These are phyloP conservation scores for Mungos mungo DNA, from an alignment of 2,113 vertebrate species.

Conservation along the genomic window DNA sequence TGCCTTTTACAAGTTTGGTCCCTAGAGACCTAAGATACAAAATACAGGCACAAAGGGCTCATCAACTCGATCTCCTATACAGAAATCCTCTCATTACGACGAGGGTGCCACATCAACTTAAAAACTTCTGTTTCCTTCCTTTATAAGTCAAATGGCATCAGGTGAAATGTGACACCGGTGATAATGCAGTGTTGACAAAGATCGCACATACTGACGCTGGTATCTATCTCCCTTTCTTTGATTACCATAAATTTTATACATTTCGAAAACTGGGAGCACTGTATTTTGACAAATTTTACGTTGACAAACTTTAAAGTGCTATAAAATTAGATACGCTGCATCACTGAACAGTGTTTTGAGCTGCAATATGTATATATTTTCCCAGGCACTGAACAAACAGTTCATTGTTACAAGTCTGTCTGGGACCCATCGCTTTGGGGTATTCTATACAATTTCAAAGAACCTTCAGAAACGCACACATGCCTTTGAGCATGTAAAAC, in stretches of 20 bases:
- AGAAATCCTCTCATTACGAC: slow-evolving; percentile 31
- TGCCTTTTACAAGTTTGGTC: background rate
- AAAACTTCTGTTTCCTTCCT: slow-evolving; percentile 57
- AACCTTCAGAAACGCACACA: background rate
- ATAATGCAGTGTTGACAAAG: slow-evolving; percentile 42
- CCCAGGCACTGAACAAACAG: background rate
- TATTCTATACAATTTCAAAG: slow-evolving; percentile 3
- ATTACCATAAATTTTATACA: slow-evolving; percentile 26
- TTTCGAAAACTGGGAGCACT: background rate
- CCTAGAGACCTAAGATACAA: background rate
- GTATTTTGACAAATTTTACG: slow-evolving; percentile 27
- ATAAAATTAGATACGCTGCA: slow-evolving; percentile 9
- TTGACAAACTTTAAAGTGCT: slow-evolving; percentile 48
- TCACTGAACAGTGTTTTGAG: slow-evolving; percentile 21
- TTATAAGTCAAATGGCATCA: slow-evolving; percentile 32
- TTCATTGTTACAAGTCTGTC: background rate
- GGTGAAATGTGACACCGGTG: background rate
- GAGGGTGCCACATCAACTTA: background rate
- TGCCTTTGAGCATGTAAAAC: background rate
- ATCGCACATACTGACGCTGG: background rate
- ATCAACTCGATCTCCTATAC: background rate
- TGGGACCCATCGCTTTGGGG: background rate
- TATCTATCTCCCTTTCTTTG: background rate
- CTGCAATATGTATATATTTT: background rate
- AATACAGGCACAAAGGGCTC: background rate